Base-by-base conservation (phyloP, 2,888 invertebrate species). In the Mesorhabditis spiculigera region DNA sequence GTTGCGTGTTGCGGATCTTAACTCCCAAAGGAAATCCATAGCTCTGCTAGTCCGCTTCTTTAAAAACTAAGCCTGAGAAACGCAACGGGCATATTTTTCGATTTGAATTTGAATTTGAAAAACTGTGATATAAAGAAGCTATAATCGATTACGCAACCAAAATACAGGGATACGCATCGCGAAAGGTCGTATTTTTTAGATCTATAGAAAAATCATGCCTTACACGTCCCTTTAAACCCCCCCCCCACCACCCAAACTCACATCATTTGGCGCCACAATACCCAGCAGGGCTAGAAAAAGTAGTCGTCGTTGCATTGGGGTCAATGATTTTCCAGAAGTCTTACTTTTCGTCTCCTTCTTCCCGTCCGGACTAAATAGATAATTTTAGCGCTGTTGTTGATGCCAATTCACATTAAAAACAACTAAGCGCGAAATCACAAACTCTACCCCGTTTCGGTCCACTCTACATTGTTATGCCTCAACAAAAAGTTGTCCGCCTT, bases 231-330 rank as follows among this genome's bases (percentile, higher is more conserved):
- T 28, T 28, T 28, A 28, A 50, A 0, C 58, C 58, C 10, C 8
- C n/a, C n/a, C 58, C 58, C 58, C 58, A 0, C 8, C n/a, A 1
- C 58, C 58, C 58, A n/a, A 13, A 50, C 58, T 13, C 8, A 50
- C 58, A 10, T 50, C 58, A 50, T 50, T 50, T 50, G 58, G 58
- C 58, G 58, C 58, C 58, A 50, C 58, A 10, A 50, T n/a, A 13
- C 58, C 58, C 58, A 50, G n/a, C 2, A n/a, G 10, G 58, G 58
- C 58, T n/a, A 50, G n/a, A 10, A 50, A 50, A 50, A 50, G n/a
- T 13, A 50, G 58, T n/a, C n/a, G 58, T n/a, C n/a, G 8, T n/a
- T 50, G 8, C 58, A 50, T 50, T n/a, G n/a, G 58, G 10, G 58
- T 13, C 58, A n/a, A 3, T 50, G 58, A 13, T 50, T 50, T 50